Base-by-base conservation (phyloP, 2,797 vertebrate genomes). In the Acipenser oxyrinchus region DNA sequence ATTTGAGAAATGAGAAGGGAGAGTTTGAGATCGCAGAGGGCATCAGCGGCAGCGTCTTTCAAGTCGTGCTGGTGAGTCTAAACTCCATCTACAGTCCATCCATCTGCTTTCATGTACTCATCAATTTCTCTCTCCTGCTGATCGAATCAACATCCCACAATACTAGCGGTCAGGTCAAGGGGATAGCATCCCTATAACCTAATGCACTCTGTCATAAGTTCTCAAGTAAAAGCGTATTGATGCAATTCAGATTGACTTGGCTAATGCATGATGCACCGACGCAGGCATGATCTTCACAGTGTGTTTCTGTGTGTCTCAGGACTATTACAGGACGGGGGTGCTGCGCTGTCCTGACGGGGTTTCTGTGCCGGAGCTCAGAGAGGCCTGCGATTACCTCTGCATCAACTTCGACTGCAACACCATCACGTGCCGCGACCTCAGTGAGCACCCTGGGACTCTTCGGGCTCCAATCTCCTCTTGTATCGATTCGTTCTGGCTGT, bases 321-420 rank as follows among this genome's bases (percentile, higher is more conserved):
- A 92, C 76, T 92, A 89, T 74, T 92, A 92, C 74, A 87, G 86
- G 81, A 90, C 83, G 0, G 90, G 90, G 57, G 77, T 86, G 55
- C 88, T 92, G 76, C 87, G 85, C 61, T 92, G 90, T 68, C 88
- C 90, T 1, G 88, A 91, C 71, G 90, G 90, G 51, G 87, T 91
- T 78, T 87, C 87, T 64, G 87, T 92, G 70, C 85, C 88, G 12
- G 90, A 92, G 76, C 89, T 92, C 50, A 80, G 89, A 70, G 90
- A 92, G 62, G 90, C 89, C 0, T 92, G 90, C 1, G 90, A 92
- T 78, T 92, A 92, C 72, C 88, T 92, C 66, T 90, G 88, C 76
- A 90, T 92, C 73, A 89, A 89, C 75, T 92, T 92, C 71, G 86
- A 91, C 75, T 89, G 88, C 81, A 88, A 85, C 78, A 92, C 89